These are phyloP conservation scores for Sciaenops ocellatus DNA, from an alignment of 2,797 vertebrate genomes.

Conservation along the genomic window DNA sequence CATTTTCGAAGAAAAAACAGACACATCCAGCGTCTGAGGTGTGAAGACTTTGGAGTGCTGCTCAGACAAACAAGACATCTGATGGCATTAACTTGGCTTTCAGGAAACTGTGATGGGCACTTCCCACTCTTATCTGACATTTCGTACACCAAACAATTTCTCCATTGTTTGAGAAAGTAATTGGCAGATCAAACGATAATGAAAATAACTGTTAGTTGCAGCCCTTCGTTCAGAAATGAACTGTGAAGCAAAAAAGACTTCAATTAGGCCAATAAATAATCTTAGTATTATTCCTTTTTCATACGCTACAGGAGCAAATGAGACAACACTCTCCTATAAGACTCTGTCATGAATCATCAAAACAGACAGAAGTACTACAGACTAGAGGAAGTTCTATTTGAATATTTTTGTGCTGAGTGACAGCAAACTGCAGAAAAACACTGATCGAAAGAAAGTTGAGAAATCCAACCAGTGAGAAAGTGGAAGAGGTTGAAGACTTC, in stretches of 20 bases:
- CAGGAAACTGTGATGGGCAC: background rate
- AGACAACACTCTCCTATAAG: background rate
- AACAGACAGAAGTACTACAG: background rate
- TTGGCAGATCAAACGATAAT: background rate
- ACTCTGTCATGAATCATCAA: background rate
- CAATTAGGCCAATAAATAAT: background rate
- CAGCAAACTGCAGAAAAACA: conserved; percentile 22
- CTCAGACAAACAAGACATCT: background rate
- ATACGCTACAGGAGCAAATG: background rate
- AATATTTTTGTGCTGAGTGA: conserved; percentile 6
- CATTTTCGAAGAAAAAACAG: no score
- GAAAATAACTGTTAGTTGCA: background rate
- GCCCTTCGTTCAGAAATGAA: background rate
- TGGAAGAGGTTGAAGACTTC: background rate
- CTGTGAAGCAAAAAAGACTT: background rate
- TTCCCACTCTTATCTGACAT: background rate
- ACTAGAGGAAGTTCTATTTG: background rate
- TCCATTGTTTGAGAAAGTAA: background rate
- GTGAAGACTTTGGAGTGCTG: background rate
- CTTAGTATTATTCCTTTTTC: conserved; percentile 3
- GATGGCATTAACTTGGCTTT: background rate
- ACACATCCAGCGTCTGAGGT: no score
- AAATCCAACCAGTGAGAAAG: background rate
- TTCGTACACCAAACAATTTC: background rate
- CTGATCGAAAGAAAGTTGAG: background rate